Conservation (phyloP, 2,113 vertebrate species). For the Silurus glanis region DNA sequence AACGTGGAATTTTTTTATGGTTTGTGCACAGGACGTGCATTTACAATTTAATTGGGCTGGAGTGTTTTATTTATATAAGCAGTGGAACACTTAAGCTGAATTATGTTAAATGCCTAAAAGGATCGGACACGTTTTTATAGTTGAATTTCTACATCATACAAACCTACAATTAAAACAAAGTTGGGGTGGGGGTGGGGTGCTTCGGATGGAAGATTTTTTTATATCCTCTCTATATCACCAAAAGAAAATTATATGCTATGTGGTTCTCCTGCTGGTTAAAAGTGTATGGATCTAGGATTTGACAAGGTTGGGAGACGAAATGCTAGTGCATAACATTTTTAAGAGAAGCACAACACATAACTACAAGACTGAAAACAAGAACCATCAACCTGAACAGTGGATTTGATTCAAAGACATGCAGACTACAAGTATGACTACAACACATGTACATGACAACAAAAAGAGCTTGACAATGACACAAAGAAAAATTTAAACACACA, state of each 20-base stretch:
- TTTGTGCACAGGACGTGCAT: not conserved
- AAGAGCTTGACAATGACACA: too few relatives aligned
- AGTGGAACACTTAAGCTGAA: not conserved
- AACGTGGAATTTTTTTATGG: not conserved
- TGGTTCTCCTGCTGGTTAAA: conserved; percentile 24
- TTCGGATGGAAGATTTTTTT: not conserved
- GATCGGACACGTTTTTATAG: not conserved
- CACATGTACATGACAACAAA: too few relatives aligned
- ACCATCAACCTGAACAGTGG: too few relatives aligned
- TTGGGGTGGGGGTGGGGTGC: too few relatives aligned
- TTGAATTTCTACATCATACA: not conserved
- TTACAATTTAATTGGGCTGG: not conserved
- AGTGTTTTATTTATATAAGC: not conserved
- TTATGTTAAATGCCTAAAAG: not conserved
- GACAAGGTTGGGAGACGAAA: too few relatives aligned
- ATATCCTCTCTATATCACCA: not conserved
- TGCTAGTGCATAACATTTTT: too few relatives aligned
- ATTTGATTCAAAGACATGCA: too few relatives aligned
- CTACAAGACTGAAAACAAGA: too few relatives aligned
- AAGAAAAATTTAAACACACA: too few relatives aligned
- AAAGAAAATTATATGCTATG: conserved; percentile 43
- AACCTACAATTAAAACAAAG: not conserved
- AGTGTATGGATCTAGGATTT: not conserved
- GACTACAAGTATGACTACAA: too few relatives aligned
- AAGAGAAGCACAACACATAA: too few relatives aligned